These are phyloP conservation scores for Rynchops niger DNA, from an alignment of 2,113 vertebrate genomes.

Conservation along the genomic window DNA sequence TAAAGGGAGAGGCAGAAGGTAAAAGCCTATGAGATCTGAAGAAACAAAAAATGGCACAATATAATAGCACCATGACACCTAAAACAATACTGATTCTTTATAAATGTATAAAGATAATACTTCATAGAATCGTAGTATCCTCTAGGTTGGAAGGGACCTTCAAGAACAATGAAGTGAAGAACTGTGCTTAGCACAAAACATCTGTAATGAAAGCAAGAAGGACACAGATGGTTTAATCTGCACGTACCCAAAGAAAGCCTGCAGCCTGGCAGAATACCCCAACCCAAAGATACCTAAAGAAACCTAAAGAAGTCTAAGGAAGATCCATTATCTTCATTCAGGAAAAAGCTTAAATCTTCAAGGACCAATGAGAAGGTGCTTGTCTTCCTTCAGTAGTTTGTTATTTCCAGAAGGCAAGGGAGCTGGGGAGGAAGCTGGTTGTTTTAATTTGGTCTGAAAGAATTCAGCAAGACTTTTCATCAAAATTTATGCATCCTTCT, in stretches of 20 bases:
- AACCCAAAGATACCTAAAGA: neutral
- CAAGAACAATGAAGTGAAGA: neutral
- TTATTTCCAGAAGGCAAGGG: constrained; percentile 36
- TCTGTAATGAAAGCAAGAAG: neutral
- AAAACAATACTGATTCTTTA: neutral
- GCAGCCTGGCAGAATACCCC: neutral
- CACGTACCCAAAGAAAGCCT: neutral
- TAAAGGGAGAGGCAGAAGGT: neutral
- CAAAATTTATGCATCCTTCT: neutral
- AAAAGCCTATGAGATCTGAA: neutral
- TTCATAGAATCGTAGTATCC: neutral
- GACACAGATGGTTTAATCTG: neutral
- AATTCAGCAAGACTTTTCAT: constrained; percentile 4
- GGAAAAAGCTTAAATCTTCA: constrained; percentile 7
- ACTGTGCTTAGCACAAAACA: neutral
- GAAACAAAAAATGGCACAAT: neutral
- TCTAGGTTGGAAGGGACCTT: neutral
- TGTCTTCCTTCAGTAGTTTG: neutral
- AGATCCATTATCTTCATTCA: constrained; percentile 3
- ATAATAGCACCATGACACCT: neutral
- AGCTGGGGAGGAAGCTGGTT: constrained; percentile 11
- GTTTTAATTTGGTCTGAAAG: constrained; percentile 44
- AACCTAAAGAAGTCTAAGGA: neutral
- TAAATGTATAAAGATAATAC: neutral
- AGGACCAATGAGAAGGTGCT: neutral